Evolutionary conservation across 1,140 invertebrate species (phyloP).

Genomic region (Drosophila bocqueti): DNA sequence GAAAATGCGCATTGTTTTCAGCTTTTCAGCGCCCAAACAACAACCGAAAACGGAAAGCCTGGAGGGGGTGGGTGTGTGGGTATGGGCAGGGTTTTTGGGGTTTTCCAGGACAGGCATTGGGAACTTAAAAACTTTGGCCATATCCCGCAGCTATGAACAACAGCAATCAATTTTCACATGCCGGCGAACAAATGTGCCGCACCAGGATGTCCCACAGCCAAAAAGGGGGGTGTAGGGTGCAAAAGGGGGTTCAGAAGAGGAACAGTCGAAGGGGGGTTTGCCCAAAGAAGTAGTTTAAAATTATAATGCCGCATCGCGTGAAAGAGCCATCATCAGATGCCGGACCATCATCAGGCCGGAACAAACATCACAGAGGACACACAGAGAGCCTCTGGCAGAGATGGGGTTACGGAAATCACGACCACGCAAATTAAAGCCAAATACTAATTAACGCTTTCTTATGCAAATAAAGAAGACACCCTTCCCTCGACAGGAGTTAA

Average conservation of each 20-base stretch:
- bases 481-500: not conserved
- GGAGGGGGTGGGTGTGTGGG: not conserved
- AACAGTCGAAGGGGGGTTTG: not conserved
- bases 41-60: slow-evolving; percentile 39
- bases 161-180: slow-evolving; percentile 82
- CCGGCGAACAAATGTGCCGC: slow-evolving; percentile 79
- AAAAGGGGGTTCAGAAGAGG: not conserved
- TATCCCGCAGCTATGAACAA: slow-evolving; percentile 82
- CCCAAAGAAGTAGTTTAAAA: slow-evolving; percentile 69
- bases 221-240: not conserved
- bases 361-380: slow-evolving; percentile 33
- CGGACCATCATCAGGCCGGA: slow-evolving; percentile 46
- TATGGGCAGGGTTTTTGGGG: slow-evolving; percentile 8
- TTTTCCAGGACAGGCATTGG: slow-evolving; percentile 48
- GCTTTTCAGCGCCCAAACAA: slow-evolving; percentile 76
- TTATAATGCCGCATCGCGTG: slow-evolving; percentile 69
- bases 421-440: slow-evolving; percentile 9
- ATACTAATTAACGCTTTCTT: slow-evolving; percentile 26
- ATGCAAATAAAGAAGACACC: not conserved
- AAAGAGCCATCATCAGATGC: slow-evolving; percentile 37
- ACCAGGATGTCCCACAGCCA: slow-evolving; percentile 53
- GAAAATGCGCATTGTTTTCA: slow-evolving; percentile 80
- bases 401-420: slow-evolving; percentile 15
- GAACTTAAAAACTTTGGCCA: slow-evolving; percentile 82
- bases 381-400: not conserved